Base-by-base conservation (phyloP, 2,797 vertebrate genomes). In the Taeniopygia guttata region DNA sequence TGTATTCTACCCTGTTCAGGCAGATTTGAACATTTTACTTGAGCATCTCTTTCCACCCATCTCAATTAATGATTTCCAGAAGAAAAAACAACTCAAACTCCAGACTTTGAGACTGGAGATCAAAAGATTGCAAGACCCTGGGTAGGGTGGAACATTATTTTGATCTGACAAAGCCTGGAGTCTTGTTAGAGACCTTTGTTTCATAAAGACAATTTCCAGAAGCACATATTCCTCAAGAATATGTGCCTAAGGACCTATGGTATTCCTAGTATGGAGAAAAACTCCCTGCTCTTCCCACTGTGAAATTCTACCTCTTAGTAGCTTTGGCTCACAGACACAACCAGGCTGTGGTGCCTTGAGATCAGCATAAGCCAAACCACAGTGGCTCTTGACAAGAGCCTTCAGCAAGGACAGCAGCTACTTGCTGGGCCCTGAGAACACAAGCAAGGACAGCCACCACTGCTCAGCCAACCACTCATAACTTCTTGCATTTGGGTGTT, bases 181-280 rank as follows among this genome's bases (percentile, higher is more conserved):
- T n/a, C 80, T 80, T 52, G 4, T 43, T 45, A 69, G n/a, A 85
- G 21, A 69, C 48, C 62, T 83, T 25, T 59, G 11, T 80, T 79
- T 83, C 68, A 29, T 10, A 46, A 45, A 73, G 51, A 62, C 46
- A 23, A 27, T 34, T 85, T 66, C 43, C 40, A 76, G 29, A 30
- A 76, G 2, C 0, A 0, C 1, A 0, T 58, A 76, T 76, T 73
- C 64, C n/a, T 69, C 59, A 52, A 21, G 11, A 60, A 85, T n/a
- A n/a, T n/a, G n/a, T n/a, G 38, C 20, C 43, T 21, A 83, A 55
- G 25, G 23, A 69, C 27, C 62, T 48, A 18, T 1, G 62, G 46
- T 22, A n/a, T 32, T 67, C 54, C 52, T 7, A n/a, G 26, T 4
- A 45, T 8, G 18, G 18, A 64, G 30, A 48, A 93, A 67, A 68